phyloP scores from a whole-genome alignment of 2,797 vertebrate species.

The Aldrovandia affinis region DNA sequence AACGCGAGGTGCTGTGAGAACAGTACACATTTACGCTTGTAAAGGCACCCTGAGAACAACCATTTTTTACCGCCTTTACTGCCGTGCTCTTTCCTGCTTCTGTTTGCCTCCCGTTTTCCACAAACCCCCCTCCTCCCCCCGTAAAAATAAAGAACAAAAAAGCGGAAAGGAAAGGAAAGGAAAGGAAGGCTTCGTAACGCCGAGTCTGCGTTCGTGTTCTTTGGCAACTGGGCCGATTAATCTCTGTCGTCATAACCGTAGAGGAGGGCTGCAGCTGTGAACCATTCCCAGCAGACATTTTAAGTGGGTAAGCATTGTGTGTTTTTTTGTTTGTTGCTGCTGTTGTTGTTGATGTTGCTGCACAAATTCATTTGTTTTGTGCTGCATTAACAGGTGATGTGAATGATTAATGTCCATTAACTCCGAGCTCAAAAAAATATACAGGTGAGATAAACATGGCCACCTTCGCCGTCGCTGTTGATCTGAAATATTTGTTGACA shows the following conservation, averaged over 20 bases:
- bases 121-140: too few relatives aligned
- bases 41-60: conserved; percentile 61
- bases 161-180: too few relatives aligned
- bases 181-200: conserved; percentile 52
- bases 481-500: neutral
- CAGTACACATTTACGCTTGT: conserved; percentile 72
- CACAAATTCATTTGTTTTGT: neutral
- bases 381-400: conserved; percentile 23
- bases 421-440: neutral
- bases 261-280: conserved; percentile 56
- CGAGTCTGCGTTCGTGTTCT: conserved; percentile 62
- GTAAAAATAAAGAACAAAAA: conserved; percentile 58
- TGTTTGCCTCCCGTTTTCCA: conserved; percentile 59
- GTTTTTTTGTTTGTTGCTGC: conserved; percentile 52
- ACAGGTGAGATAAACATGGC: neutral
- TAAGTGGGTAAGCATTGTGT: conserved; percentile 58
- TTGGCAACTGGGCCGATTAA: conserved; percentile 70
- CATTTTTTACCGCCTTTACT: conserved; percentile 38
- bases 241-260: conserved; percentile 66
- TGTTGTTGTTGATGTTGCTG: too few relatives aligned
- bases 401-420: conserved; percentile 46
- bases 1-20: conserved; percentile 68
- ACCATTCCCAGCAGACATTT: conserved; percentile 61
- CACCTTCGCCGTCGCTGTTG: neutral
- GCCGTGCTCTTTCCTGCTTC: conserved; percentile 51